phyloP scores from a whole-genome alignment of 2,888 invertebrate species.

The Itoplectis maculator region DNA sequence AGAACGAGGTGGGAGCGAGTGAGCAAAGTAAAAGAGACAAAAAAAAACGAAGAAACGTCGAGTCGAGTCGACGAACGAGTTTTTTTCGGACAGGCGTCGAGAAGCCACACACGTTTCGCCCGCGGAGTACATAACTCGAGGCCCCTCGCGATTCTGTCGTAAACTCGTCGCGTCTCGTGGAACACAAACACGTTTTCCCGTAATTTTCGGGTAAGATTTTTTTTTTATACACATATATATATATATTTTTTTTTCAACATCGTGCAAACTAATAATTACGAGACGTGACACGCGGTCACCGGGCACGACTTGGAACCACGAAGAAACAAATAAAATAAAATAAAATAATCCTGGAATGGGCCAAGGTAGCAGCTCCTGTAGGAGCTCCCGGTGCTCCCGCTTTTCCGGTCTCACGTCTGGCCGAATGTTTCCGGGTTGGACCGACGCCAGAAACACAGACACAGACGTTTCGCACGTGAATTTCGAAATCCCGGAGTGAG shows the following conservation, averaged over 20 bases:
- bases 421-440: slow-evolving; percentile 56
- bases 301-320: slow-evolving; percentile 8
- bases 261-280: slow-evolving; percentile 61
- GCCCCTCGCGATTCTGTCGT: slow-evolving; percentile 16
- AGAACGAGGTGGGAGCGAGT: slow-evolving; percentile 11
- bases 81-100: slow-evolving; percentile 33
- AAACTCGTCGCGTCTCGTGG: neutral
- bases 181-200: neutral
- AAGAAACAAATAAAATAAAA: no score
- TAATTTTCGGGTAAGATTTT: slow-evolving; percentile 43
- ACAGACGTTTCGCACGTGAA: slow-evolving; percentile 52
- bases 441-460: slow-evolving; percentile 52
- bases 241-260: no score
- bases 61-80: slow-evolving; percentile 48
- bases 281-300: slow-evolving; percentile 21
- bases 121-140: neutral
- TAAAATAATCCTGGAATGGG: neutral
- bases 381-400: slow-evolving; percentile 32
- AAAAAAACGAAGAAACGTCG: no score
- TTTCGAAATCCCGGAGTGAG: slow-evolving; percentile 55
- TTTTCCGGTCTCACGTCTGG: slow-evolving; percentile 45
- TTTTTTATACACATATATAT: no score
- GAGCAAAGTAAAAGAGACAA: slow-evolving; percentile 15
- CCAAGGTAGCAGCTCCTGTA: slow-evolving; percentile 33
- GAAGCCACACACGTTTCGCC: slow-evolving; percentile 28